Evolutionary conservation across 2,113 vertebrate species (phyloP), one percentile per base, ranked within the genome.

Genomic region (Xyrauchen texanus): DNA sequence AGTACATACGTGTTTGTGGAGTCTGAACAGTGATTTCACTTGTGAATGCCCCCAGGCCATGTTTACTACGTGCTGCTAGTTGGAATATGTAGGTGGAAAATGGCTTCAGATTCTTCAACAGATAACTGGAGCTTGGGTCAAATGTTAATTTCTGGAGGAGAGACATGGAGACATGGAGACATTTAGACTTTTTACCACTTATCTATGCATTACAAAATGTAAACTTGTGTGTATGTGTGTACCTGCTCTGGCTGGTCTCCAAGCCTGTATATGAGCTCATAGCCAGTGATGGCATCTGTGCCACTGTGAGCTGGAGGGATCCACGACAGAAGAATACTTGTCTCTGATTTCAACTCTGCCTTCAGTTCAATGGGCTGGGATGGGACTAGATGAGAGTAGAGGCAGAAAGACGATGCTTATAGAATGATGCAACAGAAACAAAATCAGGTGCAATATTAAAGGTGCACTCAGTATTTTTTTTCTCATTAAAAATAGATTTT

Each of bases 291-390:
- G 67, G 95, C 94, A 86, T 97, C 96, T 2, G 96, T 92, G 62
- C 92, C 91, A 0, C 88, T 92, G 85, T 93, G 93, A 4, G 91
- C 93, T n/a, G 97, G 98, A 21, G 98, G 96, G 12, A 95, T 95
- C 98, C 98, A 99, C 68, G 97, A 97, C 60, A 99, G 90, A 77
- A 98, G 88, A 88, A 99, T 95, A 82, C 96, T 98, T 0, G 98
- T 99, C 92, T 99, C 98, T 68, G 98, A 99, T 74, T 98, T 97
- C 62, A 97, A 95, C 87, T 99, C 98, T 13, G 95, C 96, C 90
- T 96, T 99, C 89, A 98, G 97, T 74, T 98, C 96, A 61, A 96
- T 44, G 15, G 98, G 98, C 70, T 99, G 98, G n/a, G 97, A 97
- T 85, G 98, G 98, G 70, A 99, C 98, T 99, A 79, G 15, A 51